A percentile compares a stretch with the other conserved stretches of the same genome.
phyloP scores from a whole-genome alignment of 2,113 vertebrate species.

The Aptenodytes patagonicus region DNA sequence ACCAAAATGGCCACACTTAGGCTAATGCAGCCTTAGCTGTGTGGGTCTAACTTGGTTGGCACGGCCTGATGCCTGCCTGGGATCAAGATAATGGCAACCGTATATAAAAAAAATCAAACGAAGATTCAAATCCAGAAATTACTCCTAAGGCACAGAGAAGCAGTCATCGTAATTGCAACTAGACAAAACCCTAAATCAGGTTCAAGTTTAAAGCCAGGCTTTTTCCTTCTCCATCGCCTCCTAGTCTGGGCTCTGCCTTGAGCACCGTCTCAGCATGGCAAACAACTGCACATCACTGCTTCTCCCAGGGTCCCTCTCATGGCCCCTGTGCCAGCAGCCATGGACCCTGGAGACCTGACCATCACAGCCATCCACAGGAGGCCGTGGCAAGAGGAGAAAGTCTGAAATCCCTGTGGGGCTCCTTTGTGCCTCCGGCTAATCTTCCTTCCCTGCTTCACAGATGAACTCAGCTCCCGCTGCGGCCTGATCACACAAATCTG shows the following conservation, averaged over 20 bases:
- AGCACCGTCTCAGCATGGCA: background rate
- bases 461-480: background rate
- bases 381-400: background rate
- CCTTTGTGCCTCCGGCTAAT: background rate
- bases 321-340: background rate
- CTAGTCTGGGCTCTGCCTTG: background rate
- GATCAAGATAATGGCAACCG: background rate
- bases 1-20: background rate
- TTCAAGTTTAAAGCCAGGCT: background rate
- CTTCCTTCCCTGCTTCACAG: background rate
- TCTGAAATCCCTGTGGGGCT: slow-evolving; percentile 1
- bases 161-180: rapidly evolving
- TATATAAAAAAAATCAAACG: background rate
- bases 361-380: rapidly evolving
- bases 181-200: background rate
- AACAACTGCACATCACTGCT: background rate
- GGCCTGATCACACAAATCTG: background rate
- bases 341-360: background rate
- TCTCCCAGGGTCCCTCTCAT: background rate
- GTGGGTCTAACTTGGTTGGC: background rate
- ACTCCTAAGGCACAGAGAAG: background rate
- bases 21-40: background rate
- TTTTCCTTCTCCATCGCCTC: background rate
- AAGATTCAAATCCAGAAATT: background rate
- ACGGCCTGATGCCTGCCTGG: background rate